Evolutionary conservation across 2,888 invertebrate species (phyloP).

Genomic region (Stenotaenia linearis): DNA sequence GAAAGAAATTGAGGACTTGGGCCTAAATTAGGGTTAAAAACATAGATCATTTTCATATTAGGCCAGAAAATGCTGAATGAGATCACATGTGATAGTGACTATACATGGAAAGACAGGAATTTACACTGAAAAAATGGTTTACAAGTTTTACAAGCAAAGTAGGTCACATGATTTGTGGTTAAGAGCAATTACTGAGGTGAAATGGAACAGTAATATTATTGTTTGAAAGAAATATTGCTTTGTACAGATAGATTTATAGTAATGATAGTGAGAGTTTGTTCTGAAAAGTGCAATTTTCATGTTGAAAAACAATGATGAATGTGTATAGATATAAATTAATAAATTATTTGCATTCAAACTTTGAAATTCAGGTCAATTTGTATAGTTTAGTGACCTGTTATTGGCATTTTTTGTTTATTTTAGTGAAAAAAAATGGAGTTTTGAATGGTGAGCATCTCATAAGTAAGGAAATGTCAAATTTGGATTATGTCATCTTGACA

Average conservation of each 20-base stretch:
- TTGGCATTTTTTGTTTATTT: neutral
- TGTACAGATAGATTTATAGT: constrained; percentile 9
- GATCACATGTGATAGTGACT: neutral
- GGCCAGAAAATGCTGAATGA: neutral
- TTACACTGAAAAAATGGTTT: neutral
- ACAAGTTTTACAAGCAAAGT: neutral
- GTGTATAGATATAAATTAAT: constrained; percentile 7
- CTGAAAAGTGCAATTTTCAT: neutral
- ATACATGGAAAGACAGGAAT: neutral
- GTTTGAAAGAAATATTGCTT: constrained; percentile 12
- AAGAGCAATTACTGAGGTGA: neutral
- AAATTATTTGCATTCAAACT: neutral
- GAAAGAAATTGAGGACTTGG: neutral
- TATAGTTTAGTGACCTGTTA: neutral
- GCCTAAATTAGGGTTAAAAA: constrained; percentile 11
- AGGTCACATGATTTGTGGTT: constrained; percentile 26
- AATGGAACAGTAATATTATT: neutral
- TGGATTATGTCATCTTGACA: constrained; percentile 1
- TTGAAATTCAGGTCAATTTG: neutral
- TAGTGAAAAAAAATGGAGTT: neutral
- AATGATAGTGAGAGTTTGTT: constrained; percentile 19
- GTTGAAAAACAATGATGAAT: neutral
- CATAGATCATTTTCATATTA: neutral
- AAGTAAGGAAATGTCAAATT: neutral
- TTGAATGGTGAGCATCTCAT: neutral